A percentile compares a stretch with the other conserved stretches of the same genome.
These are phyloP conservation scores for Streptopelia turtur DNA, from an alignment of 2,797 vertebrate species.

Conservation along the genomic window DNA sequence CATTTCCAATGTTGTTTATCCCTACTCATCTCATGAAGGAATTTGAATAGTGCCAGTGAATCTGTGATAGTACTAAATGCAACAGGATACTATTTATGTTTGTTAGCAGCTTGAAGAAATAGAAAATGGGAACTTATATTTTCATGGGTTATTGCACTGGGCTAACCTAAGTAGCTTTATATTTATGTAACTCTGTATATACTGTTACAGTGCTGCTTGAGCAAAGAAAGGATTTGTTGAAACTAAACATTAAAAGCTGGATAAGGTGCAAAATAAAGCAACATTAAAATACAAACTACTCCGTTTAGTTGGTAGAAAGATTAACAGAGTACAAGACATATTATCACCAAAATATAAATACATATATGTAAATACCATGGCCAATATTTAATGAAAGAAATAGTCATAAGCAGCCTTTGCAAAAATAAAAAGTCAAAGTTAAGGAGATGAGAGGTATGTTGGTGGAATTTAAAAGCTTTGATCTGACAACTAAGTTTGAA, in stretches of 20 bases:
- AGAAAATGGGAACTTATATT: background rate
- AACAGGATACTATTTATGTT: background rate
- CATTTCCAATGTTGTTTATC: background rate
- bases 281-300: background rate
- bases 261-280: background rate
- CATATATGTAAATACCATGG: background rate
- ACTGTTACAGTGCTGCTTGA: background rate
- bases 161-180: background rate
- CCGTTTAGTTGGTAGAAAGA: background rate
- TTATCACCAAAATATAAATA: background rate
- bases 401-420: background rate
- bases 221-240: background rate
- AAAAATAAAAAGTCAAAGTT: background rate
- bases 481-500: conserved; percentile 22
- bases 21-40: background rate
- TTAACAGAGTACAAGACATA: background rate
- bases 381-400: background rate
- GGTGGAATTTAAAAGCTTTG: conserved; percentile 14
- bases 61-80: background rate
- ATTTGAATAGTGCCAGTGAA: background rate
- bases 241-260: background rate
- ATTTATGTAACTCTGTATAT: background rate
- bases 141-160: background rate
- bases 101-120: background rate
- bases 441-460: background rate